phyloP scores from a whole-genome alignment of 2,888 invertebrate genomes.

The Serripes groenlandicus region DNA sequence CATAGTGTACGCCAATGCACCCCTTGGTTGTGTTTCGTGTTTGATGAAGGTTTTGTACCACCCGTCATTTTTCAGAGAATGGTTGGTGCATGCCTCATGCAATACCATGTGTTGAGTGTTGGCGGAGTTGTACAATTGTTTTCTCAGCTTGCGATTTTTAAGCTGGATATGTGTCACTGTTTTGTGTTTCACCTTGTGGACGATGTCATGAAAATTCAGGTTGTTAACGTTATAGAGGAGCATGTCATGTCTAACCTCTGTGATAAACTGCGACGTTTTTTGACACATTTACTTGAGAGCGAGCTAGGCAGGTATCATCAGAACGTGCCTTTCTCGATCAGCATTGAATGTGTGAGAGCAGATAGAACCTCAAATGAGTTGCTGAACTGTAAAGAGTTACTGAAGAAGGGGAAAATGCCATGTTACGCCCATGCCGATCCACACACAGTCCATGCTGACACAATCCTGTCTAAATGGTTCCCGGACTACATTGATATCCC shows the following conservation, averaged over 20 bases:
- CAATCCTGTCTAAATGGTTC: conserved; percentile 53
- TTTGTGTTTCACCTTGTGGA: conserved; percentile 47
- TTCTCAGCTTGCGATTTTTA: conserved; percentile 56
- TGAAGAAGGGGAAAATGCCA: conserved; percentile 59
- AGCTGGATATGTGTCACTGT: conserved; percentile 54
- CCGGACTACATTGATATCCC: conserved; percentile 61
- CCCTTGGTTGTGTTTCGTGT: conserved; percentile 60
- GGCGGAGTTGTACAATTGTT: conserved; percentile 51
- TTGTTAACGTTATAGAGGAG: conserved; percentile 55
- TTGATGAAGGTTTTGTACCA: conserved; percentile 63
- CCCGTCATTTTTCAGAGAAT: conserved; percentile 64
- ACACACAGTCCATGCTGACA: conserved; percentile 50
- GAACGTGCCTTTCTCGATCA: conserved; percentile 57
- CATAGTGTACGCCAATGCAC: conserved; percentile 25
- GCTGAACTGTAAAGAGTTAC: conserved; percentile 59
- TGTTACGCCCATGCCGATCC: conserved; percentile 52
- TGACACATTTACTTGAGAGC: conserved; percentile 46
- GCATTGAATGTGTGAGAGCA: conserved; percentile 50
- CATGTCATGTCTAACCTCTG: conserved; percentile 47
- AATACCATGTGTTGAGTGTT: conserved; percentile 44
- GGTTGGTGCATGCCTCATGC: conserved; percentile 56
- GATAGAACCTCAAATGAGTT: conserved; percentile 38
- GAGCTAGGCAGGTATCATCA: conserved; percentile 64
- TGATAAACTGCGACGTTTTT: conserved; percentile 60
- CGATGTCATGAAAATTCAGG: conserved; percentile 51